Evolutionary conservation across 2,888 invertebrate species (phyloP), one percentile per base, ranked within the genome.

Genomic region (Protonemura montana): DNA sequence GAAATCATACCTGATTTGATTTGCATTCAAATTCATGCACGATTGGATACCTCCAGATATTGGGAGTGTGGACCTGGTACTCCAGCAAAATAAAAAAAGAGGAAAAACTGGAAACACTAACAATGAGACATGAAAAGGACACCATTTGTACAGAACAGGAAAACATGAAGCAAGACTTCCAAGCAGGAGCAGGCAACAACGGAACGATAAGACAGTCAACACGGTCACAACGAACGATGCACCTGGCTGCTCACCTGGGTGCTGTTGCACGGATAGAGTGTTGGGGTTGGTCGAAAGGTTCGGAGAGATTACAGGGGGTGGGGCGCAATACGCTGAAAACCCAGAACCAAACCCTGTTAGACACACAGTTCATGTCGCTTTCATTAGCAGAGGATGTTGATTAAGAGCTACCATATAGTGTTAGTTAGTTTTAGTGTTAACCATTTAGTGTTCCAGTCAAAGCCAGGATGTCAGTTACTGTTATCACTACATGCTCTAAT

Each of bases 231-330:
- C n/a, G 76, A 76, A 26, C 76, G 21, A 76, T 5, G 2, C n/a
- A 13, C 3, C n/a, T 13, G 76, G 16, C 78, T 28, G 81, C 81
- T 92, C 94, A 95, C 95, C 95, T 94, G 95, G 92, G 90, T 94
- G 94, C 88, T 94, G 94, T 59, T 59, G 59, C 88, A 95, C 94
- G 87, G 93, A 91, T 89, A 95, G 92, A 88, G 94, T 94, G 91
- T 94, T 95, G 86, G 95, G 94, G 90, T 94, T 95, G 89, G 94
- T 93, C 87, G 94, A 92, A 93, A 93, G 91, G 90, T 95, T 95
- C 87, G 95, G 94, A 87, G 95, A 95, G 90, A 94, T 94, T 89
- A 90, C 89, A 87, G 90, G 88, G 86, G 90, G 89, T 87, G 89
- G 88, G 82, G 88, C 90, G 91, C 95, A 95, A 92, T 93, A 95